These are phyloP conservation scores for Norana najaformis DNA, from an alignment of 2,888 invertebrate species.

Conservation along the genomic window DNA sequence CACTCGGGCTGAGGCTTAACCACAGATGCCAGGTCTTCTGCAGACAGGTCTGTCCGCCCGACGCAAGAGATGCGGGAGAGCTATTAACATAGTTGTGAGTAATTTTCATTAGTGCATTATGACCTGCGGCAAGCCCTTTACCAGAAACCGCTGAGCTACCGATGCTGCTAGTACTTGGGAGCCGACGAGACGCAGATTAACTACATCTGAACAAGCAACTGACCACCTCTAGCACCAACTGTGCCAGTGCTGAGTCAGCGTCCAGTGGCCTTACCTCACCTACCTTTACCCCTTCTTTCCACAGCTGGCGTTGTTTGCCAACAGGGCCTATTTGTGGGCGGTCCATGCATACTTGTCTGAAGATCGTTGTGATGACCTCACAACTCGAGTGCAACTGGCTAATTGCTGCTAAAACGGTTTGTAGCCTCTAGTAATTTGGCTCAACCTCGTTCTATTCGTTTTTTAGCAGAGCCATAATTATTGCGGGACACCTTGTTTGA, in stretches of 20 bases:
- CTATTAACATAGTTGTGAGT: background rate
- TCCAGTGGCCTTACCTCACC: background rate
- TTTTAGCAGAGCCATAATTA: background rate
- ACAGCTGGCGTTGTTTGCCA: too few species aligned
- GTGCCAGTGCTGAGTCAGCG: background rate
- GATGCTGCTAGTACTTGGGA: background rate
- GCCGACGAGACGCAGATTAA: background rate
- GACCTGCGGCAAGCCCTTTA: background rate
- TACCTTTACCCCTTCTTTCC: background rate
- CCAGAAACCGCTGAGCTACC: too few species aligned
- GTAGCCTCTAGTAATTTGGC: background rate
- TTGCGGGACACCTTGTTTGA: background rate
- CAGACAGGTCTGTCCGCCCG: background rate
- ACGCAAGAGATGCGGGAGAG: background rate
- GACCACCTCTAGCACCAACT: background rate
- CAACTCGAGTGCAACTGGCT: background rate
- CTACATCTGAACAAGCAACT: background rate
- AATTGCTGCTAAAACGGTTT: constrained; percentile 6
- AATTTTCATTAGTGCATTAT: background rate
- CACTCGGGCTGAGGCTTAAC: background rate
- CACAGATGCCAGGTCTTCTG: background rate
- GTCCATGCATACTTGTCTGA: background rate
- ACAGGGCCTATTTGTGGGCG: background rate
- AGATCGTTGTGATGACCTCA: background rate
- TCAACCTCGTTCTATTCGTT: background rate